Conservation (phyloP, 2,113 vertebrate genomes). For the Myrmecophaga tridactyla region DNA sequence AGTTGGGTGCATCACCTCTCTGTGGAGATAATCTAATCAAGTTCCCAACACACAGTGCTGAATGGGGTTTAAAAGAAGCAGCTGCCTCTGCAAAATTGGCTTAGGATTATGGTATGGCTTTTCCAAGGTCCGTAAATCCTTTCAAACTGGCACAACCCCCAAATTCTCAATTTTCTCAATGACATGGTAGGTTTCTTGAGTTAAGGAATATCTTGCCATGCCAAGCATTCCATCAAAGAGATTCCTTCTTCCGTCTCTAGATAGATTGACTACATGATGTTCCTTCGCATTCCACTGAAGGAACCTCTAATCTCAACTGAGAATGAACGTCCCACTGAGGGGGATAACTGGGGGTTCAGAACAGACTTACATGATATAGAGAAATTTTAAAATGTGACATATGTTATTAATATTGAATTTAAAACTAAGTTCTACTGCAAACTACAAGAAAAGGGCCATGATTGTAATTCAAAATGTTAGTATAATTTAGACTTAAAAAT, state of each 20-base stretch:
- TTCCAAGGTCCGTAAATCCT: too few species aligned
- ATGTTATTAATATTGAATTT: neutral
- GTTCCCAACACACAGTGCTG: too few species aligned
- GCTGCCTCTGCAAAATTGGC: too few species aligned
- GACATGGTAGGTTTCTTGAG: neutral
- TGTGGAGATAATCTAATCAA: too few species aligned
- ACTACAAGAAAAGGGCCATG: neutral
- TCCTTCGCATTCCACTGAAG: neutral
- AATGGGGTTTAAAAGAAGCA: too few species aligned
- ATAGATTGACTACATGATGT: neutral
- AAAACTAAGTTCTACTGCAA: neutral
- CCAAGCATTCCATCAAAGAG: neutral
- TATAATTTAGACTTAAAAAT: slow-evolving; percentile 36
- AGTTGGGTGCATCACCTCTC: too few species aligned
- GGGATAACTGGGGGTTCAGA: neutral
- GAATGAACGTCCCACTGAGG: neutral
- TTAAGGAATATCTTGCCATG: neutral
- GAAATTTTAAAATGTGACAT: neutral
- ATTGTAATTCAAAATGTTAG: neutral
- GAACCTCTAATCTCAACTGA: neutral
- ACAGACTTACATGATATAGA: neutral
- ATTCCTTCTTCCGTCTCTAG: neutral
- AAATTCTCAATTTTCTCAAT: neutral
- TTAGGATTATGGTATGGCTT: too few species aligned
- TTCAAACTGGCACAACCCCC: too few species aligned